Evolutionary conservation across 2,113 vertebrate species (phyloP).

Genomic region (Cyanoderma ruficeps): DNA sequence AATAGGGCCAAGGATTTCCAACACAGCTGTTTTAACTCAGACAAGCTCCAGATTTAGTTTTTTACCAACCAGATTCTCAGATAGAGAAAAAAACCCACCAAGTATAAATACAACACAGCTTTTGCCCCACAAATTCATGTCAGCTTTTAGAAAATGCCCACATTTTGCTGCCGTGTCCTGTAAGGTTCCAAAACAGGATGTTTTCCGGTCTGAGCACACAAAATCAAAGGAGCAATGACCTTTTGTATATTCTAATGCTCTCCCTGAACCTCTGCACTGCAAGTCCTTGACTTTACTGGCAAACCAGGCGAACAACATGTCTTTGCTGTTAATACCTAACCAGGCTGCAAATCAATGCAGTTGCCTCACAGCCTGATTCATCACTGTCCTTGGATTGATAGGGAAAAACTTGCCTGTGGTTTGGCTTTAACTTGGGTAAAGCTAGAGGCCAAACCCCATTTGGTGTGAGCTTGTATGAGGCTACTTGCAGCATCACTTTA

Average conservation of each 20-base stretch:
- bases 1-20: neutral
- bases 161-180: neutral
- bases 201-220: neutral
- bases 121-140: neutral
- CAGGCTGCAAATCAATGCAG: neutral
- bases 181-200: neutral
- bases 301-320: neutral
- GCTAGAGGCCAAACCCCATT: neutral
- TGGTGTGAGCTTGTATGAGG: neutral
- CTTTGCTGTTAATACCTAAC: constrained; percentile 57
- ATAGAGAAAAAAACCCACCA: rapidly evolving
- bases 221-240: neutral
- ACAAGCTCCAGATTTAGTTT: neutral
- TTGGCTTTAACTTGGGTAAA: constrained; percentile 16
- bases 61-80: neutral
- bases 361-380: neutral
- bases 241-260: neutral
- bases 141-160: neutral
- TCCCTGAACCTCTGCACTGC: neutral
- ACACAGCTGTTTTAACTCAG: neutral
- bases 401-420: neutral
- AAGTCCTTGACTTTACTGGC: constrained; percentile 21
- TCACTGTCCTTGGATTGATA: neutral
- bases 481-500: neutral
- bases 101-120: neutral